Base-by-base conservation (phyloP, 2,113 vertebrate species). In the Stigmatopora argus region DNA sequence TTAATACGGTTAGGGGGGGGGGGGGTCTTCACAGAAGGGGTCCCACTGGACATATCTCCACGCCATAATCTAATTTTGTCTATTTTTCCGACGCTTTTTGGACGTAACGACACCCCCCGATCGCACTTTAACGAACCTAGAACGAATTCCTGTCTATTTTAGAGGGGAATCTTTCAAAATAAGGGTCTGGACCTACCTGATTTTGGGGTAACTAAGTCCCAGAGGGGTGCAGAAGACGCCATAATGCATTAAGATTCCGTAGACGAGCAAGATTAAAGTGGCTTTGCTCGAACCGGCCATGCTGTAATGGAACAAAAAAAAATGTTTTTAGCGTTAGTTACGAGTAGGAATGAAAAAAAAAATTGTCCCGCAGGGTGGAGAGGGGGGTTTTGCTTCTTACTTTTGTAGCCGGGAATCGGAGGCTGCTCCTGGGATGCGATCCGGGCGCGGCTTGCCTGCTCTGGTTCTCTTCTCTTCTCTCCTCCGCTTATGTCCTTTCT, bases 161-260 rank as follows among this genome's bases (percentile, higher is more conserved):
- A 4, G 5, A 14, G 5, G 7, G 15, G 2, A 26, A 31, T 31
- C 15, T 17, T 3, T 5, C 17, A 59, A 59, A 59, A 56, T 12
- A 62, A 23, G 14, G 35, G 38, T 18, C 3, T 3, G 17, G 55
- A 89, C 96, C 76, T 94, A 97, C 96, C 96, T 97, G 87, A 97
- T 91, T 65, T 92, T 93, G 60, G 95, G 94, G 82, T 96, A 97
- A 84, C 89, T 94, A 87, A 97, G 91, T 90, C 95, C 93, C 14
- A 93, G 90, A 87, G 94, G 95, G 86, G 95, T 94, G 88, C 94
- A 93, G 91, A 92, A 93, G 89, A 93, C 93, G 83, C 92, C 95
- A 93, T 93, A 95, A 80, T 96, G 94, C 93, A 96, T 94, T 86
- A 98, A 90, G 86, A 97, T 94, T 83, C 95, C 96, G 78, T 96